Evolutionary conservation across 2,797 vertebrate genomes (phyloP).

Genomic region (Remorina albescens): DNA sequence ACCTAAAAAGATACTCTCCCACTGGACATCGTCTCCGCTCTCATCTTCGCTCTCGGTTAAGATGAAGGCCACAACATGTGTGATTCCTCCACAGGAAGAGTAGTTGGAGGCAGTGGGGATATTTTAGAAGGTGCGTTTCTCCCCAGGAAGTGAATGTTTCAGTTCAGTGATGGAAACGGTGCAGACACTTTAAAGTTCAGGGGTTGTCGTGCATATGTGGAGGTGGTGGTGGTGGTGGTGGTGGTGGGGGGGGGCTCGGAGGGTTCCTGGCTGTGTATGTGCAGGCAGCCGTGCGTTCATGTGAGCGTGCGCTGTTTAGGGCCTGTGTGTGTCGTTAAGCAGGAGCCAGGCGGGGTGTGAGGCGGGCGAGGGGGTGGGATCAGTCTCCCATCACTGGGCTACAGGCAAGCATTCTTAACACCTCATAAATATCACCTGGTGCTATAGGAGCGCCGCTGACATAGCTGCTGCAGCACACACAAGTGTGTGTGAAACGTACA

Average conservation of each 20-base stretch:
- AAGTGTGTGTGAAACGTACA: conserved; percentile 18
- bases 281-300: neutral
- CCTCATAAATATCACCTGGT: conserved; percentile 85
- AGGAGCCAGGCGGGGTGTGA: conserved; percentile 49
- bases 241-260: too few species aligned
- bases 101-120: conserved; percentile 28
- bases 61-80: conserved; percentile 1
- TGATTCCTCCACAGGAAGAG: conserved; percentile 10
- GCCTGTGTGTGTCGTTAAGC: conserved; percentile 42
- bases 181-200: conserved; percentile 67
- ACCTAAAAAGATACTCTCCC: too few species aligned
- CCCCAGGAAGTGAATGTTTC: conserved; percentile 53
- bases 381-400: conserved; percentile 67
- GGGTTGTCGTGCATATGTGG: conserved; percentile 30
- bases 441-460: conserved; percentile 66
- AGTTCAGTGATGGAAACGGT: conserved; percentile 40
- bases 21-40: neutral
- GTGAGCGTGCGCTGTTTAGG: conserved; percentile 9
- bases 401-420: conserved; percentile 80
- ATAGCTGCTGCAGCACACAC: conserved; percentile 44
- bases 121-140: conserved; percentile 69
- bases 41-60: neutral
- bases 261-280: too few species aligned
- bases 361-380: conserved; percentile 50
- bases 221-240: neutral